phyloP scores from a whole-genome alignment of 2,113 vertebrate genomes.

The Empidonax alnorum region DNA sequence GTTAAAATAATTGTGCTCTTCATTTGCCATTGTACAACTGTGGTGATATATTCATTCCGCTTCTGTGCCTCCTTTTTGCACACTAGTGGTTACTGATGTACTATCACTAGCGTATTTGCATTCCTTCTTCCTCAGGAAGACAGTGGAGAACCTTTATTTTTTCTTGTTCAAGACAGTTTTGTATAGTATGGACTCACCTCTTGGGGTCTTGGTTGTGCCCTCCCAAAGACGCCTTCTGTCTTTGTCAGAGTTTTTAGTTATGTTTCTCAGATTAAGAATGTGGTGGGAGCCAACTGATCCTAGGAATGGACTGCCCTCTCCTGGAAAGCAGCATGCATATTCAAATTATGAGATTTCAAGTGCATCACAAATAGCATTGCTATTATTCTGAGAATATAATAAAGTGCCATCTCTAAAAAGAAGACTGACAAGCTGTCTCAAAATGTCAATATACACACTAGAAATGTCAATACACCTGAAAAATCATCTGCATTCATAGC shows the following conservation, averaged over 20 bases:
- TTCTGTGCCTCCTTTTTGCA: not conserved
- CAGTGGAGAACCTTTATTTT: conserved; percentile 82
- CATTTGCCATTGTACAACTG: not conserved
- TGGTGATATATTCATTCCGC: not conserved
- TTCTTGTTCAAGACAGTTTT: conserved; percentile 75
- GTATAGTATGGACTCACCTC: conserved; percentile 83
- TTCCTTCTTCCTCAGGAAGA: conserved; percentile 71
- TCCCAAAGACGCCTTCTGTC: conserved; percentile 82
- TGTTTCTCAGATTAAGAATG: conserved; percentile 72
- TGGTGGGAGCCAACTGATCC: conserved; percentile 38
- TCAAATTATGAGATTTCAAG: accelerated
- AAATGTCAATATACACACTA: not conserved
- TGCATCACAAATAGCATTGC: not conserved
- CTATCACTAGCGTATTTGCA: not conserved
- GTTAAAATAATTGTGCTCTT: not conserved
- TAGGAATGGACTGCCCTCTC: not conserved
- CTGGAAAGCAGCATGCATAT: not conserved
- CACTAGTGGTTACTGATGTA: not conserved
- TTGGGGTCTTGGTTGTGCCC: conserved; percentile 82
- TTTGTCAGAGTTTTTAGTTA: conserved; percentile 83
- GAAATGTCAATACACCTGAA: not conserved
- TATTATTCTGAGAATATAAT: not conserved
- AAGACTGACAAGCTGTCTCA: not conserved
- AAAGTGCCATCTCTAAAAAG: not conserved
- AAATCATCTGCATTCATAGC: not conserved